A percentile compares a stretch with the other conserved stretches of the same genome.
Conservation (phyloP, 1,140 invertebrate genomes). For the Drosophila simulans region DNA sequence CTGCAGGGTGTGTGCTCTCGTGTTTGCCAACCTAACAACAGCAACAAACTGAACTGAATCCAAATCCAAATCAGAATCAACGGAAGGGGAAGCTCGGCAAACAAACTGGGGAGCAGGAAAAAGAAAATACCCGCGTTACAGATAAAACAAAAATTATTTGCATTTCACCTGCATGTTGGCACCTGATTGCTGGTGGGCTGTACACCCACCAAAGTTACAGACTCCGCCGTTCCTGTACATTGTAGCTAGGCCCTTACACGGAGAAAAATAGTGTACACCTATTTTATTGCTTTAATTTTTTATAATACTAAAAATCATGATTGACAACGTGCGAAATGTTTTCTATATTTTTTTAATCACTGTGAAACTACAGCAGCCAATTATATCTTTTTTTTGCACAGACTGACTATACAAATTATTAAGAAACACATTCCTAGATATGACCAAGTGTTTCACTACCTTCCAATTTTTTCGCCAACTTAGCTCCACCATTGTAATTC, state of each 20-base stretch:
- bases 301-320: not conserved
- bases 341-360: no score
- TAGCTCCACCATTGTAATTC: conserved; percentile 29
- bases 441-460: not conserved
- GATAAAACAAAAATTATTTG: conserved; percentile 81
- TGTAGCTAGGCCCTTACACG: not conserved
- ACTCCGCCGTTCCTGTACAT: conserved; percentile 2
- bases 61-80: conserved; percentile 25
- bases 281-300: no score
- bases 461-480: no score
- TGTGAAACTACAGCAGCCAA: no score
- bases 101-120: conserved; percentile 32
- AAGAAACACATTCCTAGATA: no score
- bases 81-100: conserved; percentile 19
- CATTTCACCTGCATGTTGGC: conserved; percentile 80
- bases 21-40: conserved; percentile 40
- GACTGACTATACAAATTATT: no score
- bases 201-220: not conserved
- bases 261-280: not conserved
- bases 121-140: conserved; percentile 52
- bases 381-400: no score
- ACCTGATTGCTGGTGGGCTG: conserved; percentile 71
- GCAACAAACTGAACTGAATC: conserved; percentile 29
- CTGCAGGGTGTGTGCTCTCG: conserved; percentile 7
- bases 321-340: no score